A percentile compares a stretch with the other conserved stretches of the same genome.
Evolutionary conservation across 2,797 vertebrate genomes (phyloP).

Genomic region (Etheostoma nigrum): DNA sequence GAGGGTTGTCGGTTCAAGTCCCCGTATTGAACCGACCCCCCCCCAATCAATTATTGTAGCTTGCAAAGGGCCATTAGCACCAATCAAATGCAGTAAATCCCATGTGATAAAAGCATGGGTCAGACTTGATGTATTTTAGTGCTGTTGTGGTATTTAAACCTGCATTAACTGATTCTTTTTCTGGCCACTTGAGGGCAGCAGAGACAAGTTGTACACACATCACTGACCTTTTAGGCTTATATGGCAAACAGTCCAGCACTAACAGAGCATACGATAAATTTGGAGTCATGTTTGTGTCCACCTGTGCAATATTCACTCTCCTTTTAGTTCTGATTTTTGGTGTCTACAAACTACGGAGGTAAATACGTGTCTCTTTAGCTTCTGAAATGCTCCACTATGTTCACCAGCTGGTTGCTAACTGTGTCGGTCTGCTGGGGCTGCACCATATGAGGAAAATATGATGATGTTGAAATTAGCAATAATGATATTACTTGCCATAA

Average conservation of each 20-base stretch:
- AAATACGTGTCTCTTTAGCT: background rate
- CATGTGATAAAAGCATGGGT: background rate
- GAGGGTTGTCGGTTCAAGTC: no score
- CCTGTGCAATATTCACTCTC: background rate
- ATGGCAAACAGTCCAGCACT: background rate
- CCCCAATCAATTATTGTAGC: background rate
- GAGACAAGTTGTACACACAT: background rate
- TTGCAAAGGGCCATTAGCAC: background rate
- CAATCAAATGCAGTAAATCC: constrained; percentile 4
- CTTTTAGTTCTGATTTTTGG: background rate
- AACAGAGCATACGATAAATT: no score
- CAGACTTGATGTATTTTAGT: no score
- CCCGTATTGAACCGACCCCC: no score
- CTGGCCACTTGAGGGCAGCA: constrained; percentile 38
- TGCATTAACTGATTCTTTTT: background rate
- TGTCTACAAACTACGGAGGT: background rate
- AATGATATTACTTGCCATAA: no score
- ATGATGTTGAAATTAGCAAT: no score
- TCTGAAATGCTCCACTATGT: background rate
- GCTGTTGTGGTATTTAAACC: background rate
- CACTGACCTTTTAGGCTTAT: background rate
- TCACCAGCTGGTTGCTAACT: background rate
- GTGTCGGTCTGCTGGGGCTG: no score
- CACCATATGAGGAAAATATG: no score
- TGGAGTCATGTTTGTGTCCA: background rate